A percentile compares a stretch with the other conserved stretches of the same genome.
Evolutionary conservation across 2,888 invertebrate genomes (phyloP).

Genomic region (Ferdinandea cuprea): DNA sequence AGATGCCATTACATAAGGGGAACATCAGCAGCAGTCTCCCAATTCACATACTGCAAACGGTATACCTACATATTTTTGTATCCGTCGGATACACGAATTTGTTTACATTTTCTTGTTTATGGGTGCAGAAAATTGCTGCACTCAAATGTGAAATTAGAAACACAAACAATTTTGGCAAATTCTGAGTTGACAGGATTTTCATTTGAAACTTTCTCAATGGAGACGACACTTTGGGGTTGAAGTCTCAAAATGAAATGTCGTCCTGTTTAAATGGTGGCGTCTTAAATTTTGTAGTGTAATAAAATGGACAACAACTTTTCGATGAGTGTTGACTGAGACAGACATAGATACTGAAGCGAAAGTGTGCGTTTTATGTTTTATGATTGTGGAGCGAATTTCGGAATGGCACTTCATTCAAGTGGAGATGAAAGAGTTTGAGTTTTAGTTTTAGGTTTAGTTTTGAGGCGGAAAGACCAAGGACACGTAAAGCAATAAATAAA

Average conservation of each 20-base stretch:
- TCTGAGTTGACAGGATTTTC: conserved; percentile 48
- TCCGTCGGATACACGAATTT: neutral
- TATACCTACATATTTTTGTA: neutral
- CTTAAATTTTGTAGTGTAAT: conserved; percentile 41
- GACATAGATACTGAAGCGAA: no score
- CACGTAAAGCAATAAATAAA: conserved; percentile 47
- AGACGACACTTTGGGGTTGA: neutral
- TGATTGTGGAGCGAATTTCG: conserved; percentile 34
- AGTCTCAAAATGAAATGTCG: conserved; percentile 10
- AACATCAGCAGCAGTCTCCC: neutral
- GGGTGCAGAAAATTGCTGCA: conserved; percentile 58
- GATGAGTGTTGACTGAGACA: conserved; percentile 36
- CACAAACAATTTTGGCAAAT: conserved; percentile 52
- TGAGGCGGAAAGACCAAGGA: neutral
- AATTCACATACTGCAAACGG: neutral
- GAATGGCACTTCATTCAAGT: conserved; percentile 34
- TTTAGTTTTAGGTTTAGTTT: neutral
- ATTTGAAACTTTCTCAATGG: conserved; percentile 15
- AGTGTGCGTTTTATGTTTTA: conserved; percentile 65
- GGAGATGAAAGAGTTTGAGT: conserved; percentile 32
- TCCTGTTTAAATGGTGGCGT: conserved; percentile 43
- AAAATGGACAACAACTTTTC: conserved; percentile 60
- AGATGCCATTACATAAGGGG: conserved; percentile 23
- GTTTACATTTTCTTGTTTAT: conserved; percentile 47
- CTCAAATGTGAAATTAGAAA: conserved; percentile 42